Evolutionary conservation across 2,113 vertebrate species (phyloP).

Genomic region (Pongo abelii): DNA sequence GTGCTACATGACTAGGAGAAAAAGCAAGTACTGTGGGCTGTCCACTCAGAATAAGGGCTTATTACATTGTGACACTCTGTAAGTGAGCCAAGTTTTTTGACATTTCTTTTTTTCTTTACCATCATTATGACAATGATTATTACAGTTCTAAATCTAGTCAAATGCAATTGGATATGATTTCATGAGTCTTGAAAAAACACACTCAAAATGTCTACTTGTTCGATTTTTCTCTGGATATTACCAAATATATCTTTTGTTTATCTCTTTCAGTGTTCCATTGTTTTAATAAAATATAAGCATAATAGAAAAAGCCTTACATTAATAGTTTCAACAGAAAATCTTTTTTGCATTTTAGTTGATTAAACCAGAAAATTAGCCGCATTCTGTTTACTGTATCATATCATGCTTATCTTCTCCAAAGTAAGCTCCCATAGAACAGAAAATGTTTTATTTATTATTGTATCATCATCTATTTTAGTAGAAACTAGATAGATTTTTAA

Average conservation of each 20-base stretch:
- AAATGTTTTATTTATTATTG: constrained; percentile 6
- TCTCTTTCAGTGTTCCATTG: not conserved
- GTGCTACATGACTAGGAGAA: not conserved
- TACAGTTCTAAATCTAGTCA: not conserved
- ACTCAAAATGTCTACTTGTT: not conserved
- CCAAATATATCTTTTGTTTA: not conserved
- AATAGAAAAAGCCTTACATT: not conserved
- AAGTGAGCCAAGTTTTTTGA: not conserved
- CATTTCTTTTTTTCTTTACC: not conserved
- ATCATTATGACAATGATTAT: not conserved
- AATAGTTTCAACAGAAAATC: not conserved
- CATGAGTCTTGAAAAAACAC: not conserved
- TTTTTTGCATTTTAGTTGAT: constrained; percentile 32
- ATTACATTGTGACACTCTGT: not conserved
- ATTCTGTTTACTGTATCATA: not conserved
- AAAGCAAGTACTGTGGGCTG: not conserved
- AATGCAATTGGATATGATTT: not conserved
- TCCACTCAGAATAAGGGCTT: not conserved
- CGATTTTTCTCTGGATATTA: constrained; percentile 3
- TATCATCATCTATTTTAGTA: constrained; percentile 16
- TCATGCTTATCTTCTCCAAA: constrained; percentile 10
- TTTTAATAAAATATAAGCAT: not conserved
- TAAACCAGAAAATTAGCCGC: constrained; percentile 15
- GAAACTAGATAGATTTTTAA: not conserved
- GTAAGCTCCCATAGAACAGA: constrained; percentile 1